Conservation (phyloP, 2,113 vertebrate genomes). For the Phrynosoma platyrhinos region DNA sequence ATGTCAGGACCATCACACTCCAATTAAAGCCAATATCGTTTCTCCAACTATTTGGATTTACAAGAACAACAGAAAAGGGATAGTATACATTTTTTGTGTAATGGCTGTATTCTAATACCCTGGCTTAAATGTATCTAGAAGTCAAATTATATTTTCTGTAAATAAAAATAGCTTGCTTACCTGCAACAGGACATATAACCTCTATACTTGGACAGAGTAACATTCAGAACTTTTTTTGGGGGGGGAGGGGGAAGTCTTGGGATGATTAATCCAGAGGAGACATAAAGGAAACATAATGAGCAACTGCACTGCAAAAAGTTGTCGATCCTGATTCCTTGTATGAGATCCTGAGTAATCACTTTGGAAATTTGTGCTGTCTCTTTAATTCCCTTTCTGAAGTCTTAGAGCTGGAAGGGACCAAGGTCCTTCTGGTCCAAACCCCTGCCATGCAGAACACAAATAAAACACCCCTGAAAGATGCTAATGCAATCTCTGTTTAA, state of each 20-base stretch:
- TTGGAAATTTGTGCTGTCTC: neutral
- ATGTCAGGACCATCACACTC: slow-evolving; percentile 16
- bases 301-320: neutral
- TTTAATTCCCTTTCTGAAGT: neutral
- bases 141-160: too few relatives aligned
- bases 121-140: neutral
- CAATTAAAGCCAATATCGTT: slow-evolving; percentile 50
- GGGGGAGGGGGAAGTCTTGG: neutral
- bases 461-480: too few relatives aligned
- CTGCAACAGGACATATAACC: too few relatives aligned
- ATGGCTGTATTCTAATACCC: neutral
- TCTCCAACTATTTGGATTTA: slow-evolving; percentile 45
- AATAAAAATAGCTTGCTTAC: neutral
- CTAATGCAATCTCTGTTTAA: too few relatives aligned
- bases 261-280: neutral
- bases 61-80: slow-evolving; percentile 15
- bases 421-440: too few relatives aligned
- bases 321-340: neutral
- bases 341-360: neutral
- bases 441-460: too few relatives aligned
- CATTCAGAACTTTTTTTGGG: too few relatives aligned
- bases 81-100: neutral
- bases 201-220: neutral
- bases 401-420: too few relatives aligned
- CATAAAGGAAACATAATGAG: neutral